Base-by-base conservation (phyloP, 2,113 vertebrate species). In the Phoxinus phoxinus region DNA sequence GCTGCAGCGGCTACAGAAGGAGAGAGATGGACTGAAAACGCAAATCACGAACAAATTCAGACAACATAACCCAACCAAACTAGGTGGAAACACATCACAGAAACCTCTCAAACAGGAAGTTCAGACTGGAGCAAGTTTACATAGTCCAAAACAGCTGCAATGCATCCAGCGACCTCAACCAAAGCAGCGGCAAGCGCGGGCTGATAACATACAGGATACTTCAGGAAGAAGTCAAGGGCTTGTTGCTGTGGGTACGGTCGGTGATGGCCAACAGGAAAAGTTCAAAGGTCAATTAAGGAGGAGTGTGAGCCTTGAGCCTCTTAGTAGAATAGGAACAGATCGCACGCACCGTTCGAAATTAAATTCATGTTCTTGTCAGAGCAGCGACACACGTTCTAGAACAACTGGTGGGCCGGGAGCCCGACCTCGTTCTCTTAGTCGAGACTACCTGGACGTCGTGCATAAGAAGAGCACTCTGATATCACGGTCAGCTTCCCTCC, bases 31-130 rank as follows among this genome's bases (percentile, higher is more conserved):
- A 61, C 85, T 95, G 32, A 89, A 90, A 37, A 90, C 93, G 87
- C 93, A 94, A 90, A 92, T 95, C 5, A 12, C 89, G 25, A 93
- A 93, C 79, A 58, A 94, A 79, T 95, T 95, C 92, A 89, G 81
- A 51, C 93, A 92, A 77, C 91, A 93, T 88, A 95, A 95, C 89
- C 81, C 56, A 0, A 58, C 84, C 58, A 90, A 69, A 11, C 9
- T 25, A 21, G 19, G 15, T 0, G 48, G 63, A 21, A 56, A 3
- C 11, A 0, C 10, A 21, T 56, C 53, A 21, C 53, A 56, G 19
- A 56, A 23, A 21, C 32, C 2, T 48, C 12, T 80, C 30, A 37
- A 37, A 72, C 27, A 27, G 30, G 27, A 46, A 4, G 23, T 65
- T 30, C 41, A 77, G 32, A 59, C 13, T 41, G 44, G 37, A 73